Base-by-base conservation (phyloP, 2,113 vertebrate species). In the Pelobates fuscus region DNA sequence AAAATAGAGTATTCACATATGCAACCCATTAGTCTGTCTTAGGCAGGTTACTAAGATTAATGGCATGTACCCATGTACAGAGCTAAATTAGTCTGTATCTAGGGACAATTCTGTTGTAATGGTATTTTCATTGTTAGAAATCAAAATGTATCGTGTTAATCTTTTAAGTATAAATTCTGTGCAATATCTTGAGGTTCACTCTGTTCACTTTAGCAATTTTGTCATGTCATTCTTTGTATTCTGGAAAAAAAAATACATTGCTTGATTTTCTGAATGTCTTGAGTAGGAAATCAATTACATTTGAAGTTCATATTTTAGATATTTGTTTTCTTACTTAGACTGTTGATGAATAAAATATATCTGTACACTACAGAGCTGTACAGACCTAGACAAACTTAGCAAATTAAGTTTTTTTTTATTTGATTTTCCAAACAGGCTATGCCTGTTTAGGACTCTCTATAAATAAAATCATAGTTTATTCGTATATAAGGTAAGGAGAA, bases 161-260 rank as follows among this genome's bases (percentile, higher is more conserved):
- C 78, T 81, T 82, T 65, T 58, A 11, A 65, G 73, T 81, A 78
- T 79, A 67, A 55, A 55, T 41, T 21, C 80, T 78, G 84, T 85
- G 83, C 84, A 87, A 80, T 85, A 83, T 79, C 80, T 67, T 80
- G 80, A 81, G 61, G 77, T 79, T 80, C 78, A 74, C 59, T 81
- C 78, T 52, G 64, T 84, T 69, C 23, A n/a, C 5, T 37, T 69
- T 24, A 20, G 20, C 11, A 23, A 44, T 4, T 5, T 23, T 21
- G 52, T 55, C n/a, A 55, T 55, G n/a, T 20, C 12, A 20, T 20
- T 25, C 23, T 25, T 55, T 10, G 52, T 59, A 24, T 25, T 24
- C 25, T 59, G 23, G 11, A 23, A 24, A 8, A 24, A 59, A 15
- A 17, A 25, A 14, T 49, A 49, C 12, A 49, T 7, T 64, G 46